Evolutionary conservation across 2,888 invertebrate species (phyloP).

Genomic region (Andrena bucephala): DNA sequence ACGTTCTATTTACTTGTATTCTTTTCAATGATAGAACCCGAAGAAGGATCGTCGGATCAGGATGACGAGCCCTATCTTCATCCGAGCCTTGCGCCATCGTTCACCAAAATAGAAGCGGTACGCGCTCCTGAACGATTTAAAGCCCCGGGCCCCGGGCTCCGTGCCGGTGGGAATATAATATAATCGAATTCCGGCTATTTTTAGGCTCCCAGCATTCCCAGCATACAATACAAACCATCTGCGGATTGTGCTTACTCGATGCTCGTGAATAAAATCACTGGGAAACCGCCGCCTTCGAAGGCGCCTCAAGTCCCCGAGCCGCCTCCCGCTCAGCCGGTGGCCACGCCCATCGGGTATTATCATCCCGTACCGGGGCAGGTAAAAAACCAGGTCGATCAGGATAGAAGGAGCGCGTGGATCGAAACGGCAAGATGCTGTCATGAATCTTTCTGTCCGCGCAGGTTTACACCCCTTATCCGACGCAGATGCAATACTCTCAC

Average conservation of each 20-base stretch:
- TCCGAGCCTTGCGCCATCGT: slow-evolving; percentile 90
- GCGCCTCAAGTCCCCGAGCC: slow-evolving; percentile 72
- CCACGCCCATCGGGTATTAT: slow-evolving; percentile 77
- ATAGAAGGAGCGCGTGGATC: background rate
- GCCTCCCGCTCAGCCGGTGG: slow-evolving; percentile 70
- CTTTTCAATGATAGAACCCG: slow-evolving; percentile 76
- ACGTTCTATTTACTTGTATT: slow-evolving; percentile 42
- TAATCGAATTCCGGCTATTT: slow-evolving; percentile 38
- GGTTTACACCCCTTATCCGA: slow-evolving; percentile 76
- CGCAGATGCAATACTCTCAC: slow-evolving; percentile 82
- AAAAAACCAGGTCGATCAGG: slow-evolving; percentile 26
- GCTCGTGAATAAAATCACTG: slow-evolving; percentile 94
- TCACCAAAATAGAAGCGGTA: slow-evolving; percentile 88
- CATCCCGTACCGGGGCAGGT: slow-evolving; percentile 78
- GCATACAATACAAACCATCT: slow-evolving; percentile 92
- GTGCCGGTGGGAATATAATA: background rate
- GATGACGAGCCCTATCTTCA: slow-evolving; percentile 91
- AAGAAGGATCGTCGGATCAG: slow-evolving; percentile 85
- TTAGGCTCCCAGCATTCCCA: slow-evolving; percentile 88
- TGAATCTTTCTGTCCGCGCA: slow-evolving; percentile 46
- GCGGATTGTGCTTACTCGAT: slow-evolving; percentile 95
- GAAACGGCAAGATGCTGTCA: background rate
- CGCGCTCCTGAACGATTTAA: background rate
- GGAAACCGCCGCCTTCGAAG: slow-evolving; percentile 85
- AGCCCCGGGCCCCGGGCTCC: too few relatives aligned